phyloP scores from a whole-genome alignment of 1,140 invertebrate genomes.

The Teleopsis dalmanni region DNA sequence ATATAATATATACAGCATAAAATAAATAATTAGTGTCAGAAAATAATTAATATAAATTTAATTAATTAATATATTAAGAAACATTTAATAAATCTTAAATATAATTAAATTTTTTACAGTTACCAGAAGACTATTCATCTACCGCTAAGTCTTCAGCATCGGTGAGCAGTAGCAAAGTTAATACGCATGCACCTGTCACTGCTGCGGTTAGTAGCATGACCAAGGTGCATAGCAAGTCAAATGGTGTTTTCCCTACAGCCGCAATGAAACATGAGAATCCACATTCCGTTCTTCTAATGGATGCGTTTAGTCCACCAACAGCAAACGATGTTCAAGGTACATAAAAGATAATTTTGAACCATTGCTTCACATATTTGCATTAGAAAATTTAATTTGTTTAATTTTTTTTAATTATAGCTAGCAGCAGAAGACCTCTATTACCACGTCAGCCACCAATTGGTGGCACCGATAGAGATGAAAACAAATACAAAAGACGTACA shows the following conservation, averaged over 20 bases:
- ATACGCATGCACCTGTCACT: too few relatives aligned
- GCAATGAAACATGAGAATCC: conserved; percentile 25
- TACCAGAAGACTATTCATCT: too few relatives aligned
- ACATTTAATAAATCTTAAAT: too few relatives aligned
- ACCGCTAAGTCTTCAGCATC: too few relatives aligned
- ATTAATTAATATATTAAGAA: too few relatives aligned
- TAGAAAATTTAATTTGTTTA: conserved; percentile 1
- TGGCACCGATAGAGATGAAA: conserved; percentile 40
- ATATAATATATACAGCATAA: too few relatives aligned
- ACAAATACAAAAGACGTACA: conserved; percentile 41
- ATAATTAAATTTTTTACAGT: too few relatives aligned
- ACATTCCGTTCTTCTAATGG: conserved; percentile 43
- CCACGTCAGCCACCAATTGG: conserved; percentile 40
- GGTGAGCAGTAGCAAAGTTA: too few relatives aligned
- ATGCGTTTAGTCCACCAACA: conserved; percentile 40
- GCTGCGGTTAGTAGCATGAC: conserved; percentile 31
- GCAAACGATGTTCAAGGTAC: conserved; percentile 31
- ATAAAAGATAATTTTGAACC: conserved; percentile 8
- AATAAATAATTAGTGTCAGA: too few relatives aligned
- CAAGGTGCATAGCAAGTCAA: conserved; percentile 37
- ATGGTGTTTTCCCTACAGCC: conserved; percentile 17
- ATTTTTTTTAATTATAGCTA: conserved; percentile 18
- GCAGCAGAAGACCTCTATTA: conserved; percentile 33
- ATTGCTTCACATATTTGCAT: too few relatives aligned
- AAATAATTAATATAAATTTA: too few relatives aligned